Percentiles rank a stretch among this genome's conserved stretches.
phyloP scores from a whole-genome alignment of 2,888 invertebrate genomes.

The Listrodromus nycthemerus region DNA sequence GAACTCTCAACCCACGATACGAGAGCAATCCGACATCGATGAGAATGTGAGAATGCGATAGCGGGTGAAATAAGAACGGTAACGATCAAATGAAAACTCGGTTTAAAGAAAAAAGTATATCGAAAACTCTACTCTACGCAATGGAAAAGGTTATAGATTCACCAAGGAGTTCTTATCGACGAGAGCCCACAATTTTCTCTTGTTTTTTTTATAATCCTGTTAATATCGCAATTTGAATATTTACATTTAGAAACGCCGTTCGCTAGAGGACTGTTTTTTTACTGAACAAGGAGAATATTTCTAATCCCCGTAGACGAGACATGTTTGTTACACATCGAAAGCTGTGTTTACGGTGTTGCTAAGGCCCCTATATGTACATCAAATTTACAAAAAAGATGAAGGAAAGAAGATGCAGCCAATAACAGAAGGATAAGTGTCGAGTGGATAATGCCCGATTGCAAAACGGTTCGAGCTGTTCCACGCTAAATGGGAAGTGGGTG shows the following conservation, averaged over 20 bases:
- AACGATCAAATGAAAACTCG: constrained; percentile 4
- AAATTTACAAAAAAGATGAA: constrained; percentile 21
- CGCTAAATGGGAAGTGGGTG: constrained; percentile 72
- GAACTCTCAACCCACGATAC: constrained; percentile 1
- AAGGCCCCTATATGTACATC: background rate
- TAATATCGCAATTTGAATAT: too few species aligned
- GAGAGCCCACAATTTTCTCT: too few species aligned
- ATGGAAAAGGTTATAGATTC: too few species aligned
- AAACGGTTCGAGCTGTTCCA: constrained; percentile 64
- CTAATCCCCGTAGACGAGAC: constrained; percentile 15
- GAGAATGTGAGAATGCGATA: constrained; percentile 25
- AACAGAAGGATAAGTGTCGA: constrained; percentile 42
- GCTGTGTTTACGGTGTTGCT: constrained; percentile 16
- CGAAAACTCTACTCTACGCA: too few species aligned
- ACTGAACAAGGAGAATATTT: background rate
- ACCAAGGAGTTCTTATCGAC: too few species aligned
- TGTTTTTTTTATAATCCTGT: too few species aligned
- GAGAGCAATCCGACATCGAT: background rate
- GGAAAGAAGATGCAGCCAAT: constrained; percentile 10
- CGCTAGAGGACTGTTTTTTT: too few species aligned
- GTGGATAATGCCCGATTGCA: constrained; percentile 64
- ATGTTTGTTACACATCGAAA: background rate
- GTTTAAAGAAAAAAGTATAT: too few species aligned
- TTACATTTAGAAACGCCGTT: too few species aligned
- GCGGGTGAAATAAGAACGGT: background rate